These are phyloP conservation scores for Melitaea athalia DNA, from an alignment of 2,888 invertebrate genomes.

Conservation along the genomic window DNA sequence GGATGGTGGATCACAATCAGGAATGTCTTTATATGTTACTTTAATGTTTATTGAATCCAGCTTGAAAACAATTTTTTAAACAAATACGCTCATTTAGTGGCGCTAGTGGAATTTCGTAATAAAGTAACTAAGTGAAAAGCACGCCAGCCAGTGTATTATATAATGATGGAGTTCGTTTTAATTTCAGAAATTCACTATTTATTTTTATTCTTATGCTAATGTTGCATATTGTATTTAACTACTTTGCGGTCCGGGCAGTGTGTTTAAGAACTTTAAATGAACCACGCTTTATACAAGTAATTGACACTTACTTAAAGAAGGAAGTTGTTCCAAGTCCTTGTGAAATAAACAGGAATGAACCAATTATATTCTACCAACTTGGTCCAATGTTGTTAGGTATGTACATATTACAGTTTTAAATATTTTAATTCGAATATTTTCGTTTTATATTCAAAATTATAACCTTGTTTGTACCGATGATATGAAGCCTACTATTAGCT, in stretches of 20 bases:
- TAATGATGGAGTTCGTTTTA: neutral
- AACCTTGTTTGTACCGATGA: too few relatives aligned
- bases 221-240: constrained; percentile 93
- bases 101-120: neutral
- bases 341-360: constrained; percentile 87
- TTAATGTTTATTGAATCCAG: too few relatives aligned
- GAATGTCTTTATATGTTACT: too few relatives aligned
- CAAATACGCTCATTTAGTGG: too few relatives aligned
- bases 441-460: neutral
- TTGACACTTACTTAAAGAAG: constrained; percentile 85
- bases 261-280: constrained; percentile 91
- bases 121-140: too few relatives aligned
- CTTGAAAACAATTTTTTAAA: too few relatives aligned
- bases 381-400: constrained; percentile 58
- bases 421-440: neutral
- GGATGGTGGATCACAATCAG: too few relatives aligned
- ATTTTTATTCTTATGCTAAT: constrained; percentile 88
- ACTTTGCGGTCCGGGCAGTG: constrained; percentile 91
- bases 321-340: constrained; percentile 84
- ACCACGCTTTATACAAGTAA: constrained; percentile 86
- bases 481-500: too few relatives aligned
- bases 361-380: constrained; percentile 58
- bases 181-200: constrained; percentile 85
- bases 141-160: too few relatives aligned
- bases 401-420: neutral